Conservation (phyloP, 2,797 vertebrate genomes). For the Eulemur rubriventer region DNA sequence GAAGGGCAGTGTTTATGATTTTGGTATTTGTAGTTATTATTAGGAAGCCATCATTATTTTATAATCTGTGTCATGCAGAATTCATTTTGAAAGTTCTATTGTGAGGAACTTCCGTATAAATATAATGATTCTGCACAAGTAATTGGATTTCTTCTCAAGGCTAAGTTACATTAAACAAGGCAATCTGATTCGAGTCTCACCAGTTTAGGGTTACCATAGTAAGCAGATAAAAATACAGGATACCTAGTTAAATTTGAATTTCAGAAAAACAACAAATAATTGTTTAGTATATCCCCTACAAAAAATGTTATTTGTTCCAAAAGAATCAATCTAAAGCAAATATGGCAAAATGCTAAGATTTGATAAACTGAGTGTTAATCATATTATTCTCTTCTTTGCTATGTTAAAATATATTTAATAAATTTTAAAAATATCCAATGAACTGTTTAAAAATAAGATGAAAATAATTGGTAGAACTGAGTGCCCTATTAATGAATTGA, state of each 20-base stretch:
- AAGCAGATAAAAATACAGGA: background rate
- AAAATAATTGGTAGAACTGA: background rate
- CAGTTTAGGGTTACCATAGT: background rate
- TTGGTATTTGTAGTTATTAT: constrained; percentile 12
- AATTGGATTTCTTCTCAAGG: constrained; percentile 45
- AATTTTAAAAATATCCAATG: background rate
- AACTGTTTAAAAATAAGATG: background rate
- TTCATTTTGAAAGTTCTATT: constrained; percentile 21
- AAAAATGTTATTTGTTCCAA: background rate
- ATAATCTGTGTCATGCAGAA: constrained; percentile 35
- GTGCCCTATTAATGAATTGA: background rate
- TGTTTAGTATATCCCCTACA: background rate
- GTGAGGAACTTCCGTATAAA: background rate
- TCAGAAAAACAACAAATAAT: background rate
- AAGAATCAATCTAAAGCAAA: background rate
- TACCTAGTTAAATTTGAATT: background rate
- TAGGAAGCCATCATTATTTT: constrained; percentile 28
- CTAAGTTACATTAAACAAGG: background rate
- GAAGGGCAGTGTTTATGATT: background rate
- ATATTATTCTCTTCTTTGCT: background rate
- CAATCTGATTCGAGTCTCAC: background rate
- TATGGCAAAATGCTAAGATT: background rate
- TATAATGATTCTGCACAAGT: background rate
- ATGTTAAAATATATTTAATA: background rate
- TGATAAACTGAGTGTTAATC: background rate